These are phyloP conservation scores for Microctonus hyperodae DNA, from an alignment of 2,888 invertebrate genomes.

Conservation along the genomic window DNA sequence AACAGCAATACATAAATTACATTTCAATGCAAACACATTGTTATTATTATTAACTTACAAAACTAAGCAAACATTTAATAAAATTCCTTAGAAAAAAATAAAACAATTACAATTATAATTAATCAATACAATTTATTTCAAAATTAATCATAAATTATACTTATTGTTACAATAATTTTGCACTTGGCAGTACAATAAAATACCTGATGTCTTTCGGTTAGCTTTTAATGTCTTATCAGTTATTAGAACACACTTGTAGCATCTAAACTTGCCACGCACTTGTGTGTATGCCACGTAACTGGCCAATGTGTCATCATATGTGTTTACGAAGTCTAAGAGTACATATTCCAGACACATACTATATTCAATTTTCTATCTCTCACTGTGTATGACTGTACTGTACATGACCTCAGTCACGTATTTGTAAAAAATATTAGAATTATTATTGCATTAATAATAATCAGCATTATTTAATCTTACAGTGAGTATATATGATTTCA, in stretches of 20 bases:
- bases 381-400: too few relatives aligned
- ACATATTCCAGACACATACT: not conserved
- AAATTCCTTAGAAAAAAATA: not conserved
- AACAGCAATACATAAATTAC: not conserved
- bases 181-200: not conserved
- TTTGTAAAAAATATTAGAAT: not conserved
- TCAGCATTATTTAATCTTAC: too few relatives aligned
- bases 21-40: not conserved
- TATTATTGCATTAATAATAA: not conserved
- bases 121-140: too few relatives aligned
- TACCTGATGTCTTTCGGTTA: not conserved
- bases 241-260: not conserved
- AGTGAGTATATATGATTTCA: not conserved
- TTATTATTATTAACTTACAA: not conserved
- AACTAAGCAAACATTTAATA: not conserved
- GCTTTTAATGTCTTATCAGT: not conserved
- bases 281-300: slow-evolving; percentile 11
- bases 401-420: not conserved
- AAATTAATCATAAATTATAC: too few relatives aligned
- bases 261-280: slow-evolving; percentile 23
- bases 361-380: not conserved
- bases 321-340: slow-evolving; percentile 2
- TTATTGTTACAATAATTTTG: too few relatives aligned
- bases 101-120: too few relatives aligned
- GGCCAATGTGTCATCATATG: slow-evolving; percentile 1